A percentile compares a stretch with the other conserved stretches of the same genome.
phyloP scores from a whole-genome alignment of 1,140 invertebrate species.

The Diplogasteroides magnus region DNA sequence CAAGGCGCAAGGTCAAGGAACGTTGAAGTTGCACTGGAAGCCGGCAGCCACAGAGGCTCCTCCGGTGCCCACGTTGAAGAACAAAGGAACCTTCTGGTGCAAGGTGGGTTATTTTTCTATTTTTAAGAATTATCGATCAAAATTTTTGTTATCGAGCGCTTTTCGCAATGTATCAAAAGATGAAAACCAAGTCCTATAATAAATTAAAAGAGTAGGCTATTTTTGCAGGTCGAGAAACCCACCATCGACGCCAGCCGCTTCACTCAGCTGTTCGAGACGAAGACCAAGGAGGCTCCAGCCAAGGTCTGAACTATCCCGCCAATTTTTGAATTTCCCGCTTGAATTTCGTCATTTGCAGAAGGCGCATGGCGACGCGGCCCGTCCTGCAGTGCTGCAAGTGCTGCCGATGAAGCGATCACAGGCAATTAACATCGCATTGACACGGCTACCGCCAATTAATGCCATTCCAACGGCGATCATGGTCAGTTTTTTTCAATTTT shows the following conservation, averaged over 20 bases:
- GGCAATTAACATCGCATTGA: slow-evolving; percentile 99
- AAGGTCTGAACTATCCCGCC: slow-evolving; percentile 13
- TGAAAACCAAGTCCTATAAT: background rate
- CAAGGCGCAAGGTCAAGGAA: too few relatives aligned
- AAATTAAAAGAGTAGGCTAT: background rate
- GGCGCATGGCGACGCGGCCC: slow-evolving; percentile 74
- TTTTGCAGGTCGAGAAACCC: slow-evolving; percentile 59
- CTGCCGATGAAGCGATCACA: slow-evolving; percentile 95
- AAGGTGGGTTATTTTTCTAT: slow-evolving; percentile 65
- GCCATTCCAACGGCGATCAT: slow-evolving; percentile 92
- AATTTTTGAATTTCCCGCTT: background rate
- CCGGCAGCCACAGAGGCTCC: slow-evolving; percentile 77
- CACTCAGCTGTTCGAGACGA: slow-evolving; percentile 88
- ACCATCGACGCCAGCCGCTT: slow-evolving; percentile 82
- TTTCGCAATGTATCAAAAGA: background rate
- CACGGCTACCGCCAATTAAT: slow-evolving; percentile 84
- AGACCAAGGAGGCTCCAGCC: slow-evolving; percentile 76
- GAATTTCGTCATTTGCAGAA: slow-evolving; percentile 34
- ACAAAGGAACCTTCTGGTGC: slow-evolving; percentile 85
- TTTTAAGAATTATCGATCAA: background rate
- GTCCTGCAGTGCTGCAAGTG: slow-evolving; percentile 83
- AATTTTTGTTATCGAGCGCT: background rate
- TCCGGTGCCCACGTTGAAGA: slow-evolving; percentile 64
- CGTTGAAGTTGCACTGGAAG: slow-evolving; percentile 98
- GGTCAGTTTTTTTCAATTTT: slow-evolving; percentile 19